phyloP scores from a whole-genome alignment of 2,113 vertebrate genomes.

The Hippocampus zosterae region DNA sequence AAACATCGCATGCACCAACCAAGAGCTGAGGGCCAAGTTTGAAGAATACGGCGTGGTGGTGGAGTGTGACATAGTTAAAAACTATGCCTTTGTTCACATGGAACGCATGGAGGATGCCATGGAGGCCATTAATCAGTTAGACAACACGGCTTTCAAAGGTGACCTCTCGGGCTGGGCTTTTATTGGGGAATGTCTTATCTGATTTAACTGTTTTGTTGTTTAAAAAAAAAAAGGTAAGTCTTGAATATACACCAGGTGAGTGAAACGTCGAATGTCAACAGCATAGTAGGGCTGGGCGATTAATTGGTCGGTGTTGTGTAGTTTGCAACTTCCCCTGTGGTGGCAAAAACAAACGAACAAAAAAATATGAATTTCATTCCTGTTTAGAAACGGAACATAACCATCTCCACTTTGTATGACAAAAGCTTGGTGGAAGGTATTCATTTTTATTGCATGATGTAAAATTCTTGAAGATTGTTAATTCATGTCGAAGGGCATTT shows the following conservation, averaged over 20 bases:
- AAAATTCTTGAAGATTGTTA: neutral
- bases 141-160: constrained; percentile 94
- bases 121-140: constrained; percentile 88
- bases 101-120: constrained; percentile 91
- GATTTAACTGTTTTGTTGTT: constrained; percentile 17
- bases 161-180: constrained; percentile 60
- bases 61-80: constrained; percentile 96
- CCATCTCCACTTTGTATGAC: too few relatives aligned
- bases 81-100: constrained; percentile 98
- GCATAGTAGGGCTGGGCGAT: neutral
- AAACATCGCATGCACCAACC: constrained; percentile 88
- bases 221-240: constrained; percentile 39
- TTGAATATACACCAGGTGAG: constrained; percentile 42
- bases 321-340: neutral
- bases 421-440: neutral
- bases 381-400: too few relatives aligned
- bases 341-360: too few relatives aligned
- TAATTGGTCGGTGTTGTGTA: neutral
- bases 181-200: constrained; percentile 23
- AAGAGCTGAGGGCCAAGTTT: constrained; percentile 90
- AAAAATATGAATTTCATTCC: too few relatives aligned
- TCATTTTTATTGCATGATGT: too few relatives aligned
- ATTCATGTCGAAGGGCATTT: too few relatives aligned
- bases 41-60: constrained; percentile 90
- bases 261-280: constrained; percentile 6